These are phyloP conservation scores for Cantharis rustica DNA, from an alignment of 2,888 invertebrate genomes.

Conservation along the genomic window DNA sequence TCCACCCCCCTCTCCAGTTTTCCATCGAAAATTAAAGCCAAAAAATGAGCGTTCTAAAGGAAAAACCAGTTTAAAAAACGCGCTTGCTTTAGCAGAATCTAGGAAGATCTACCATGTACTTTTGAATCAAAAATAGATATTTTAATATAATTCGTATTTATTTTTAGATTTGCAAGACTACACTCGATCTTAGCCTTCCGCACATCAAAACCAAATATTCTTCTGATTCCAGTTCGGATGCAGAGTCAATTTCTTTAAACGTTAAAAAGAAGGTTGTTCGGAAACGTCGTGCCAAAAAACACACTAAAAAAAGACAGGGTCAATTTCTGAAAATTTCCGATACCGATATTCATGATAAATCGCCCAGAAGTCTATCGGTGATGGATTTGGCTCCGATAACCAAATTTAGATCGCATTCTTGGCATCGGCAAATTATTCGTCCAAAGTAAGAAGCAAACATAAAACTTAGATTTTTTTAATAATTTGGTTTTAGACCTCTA, in stretches of 20 bases:
- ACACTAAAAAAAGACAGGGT: constrained; percentile 12
- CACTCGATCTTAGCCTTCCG: constrained; percentile 57
- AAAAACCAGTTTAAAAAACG: constrained; percentile 24
- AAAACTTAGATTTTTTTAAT: not conserved
- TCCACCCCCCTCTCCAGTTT: constrained; percentile 74
- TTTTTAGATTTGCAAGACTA: constrained; percentile 62
- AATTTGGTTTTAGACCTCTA: constrained; percentile 4
- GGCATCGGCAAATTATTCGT: constrained; percentile 26
- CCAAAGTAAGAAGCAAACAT: constrained; percentile 10
- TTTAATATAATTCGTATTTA: not conserved
- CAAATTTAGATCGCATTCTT: constrained; percentile 41
- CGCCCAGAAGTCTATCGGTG: constrained; percentile 46
- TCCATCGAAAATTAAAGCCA: constrained; percentile 55
- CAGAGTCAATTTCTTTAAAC: constrained; percentile 14
- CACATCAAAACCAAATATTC: constrained; percentile 39
- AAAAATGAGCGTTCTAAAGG: constrained; percentile 41
- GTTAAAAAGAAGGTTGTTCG: constrained; percentile 19
- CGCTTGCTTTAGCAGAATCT: not conserved
- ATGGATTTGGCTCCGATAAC: constrained; percentile 49
- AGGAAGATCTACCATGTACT: not conserved
- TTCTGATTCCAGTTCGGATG: constrained; percentile 33
- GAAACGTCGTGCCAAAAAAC: constrained; percentile 8
- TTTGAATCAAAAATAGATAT: not conserved
- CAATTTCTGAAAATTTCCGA: not conserved
- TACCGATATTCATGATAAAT: constrained; percentile 23